phyloP scores from a whole-genome alignment of 92 coral and sea anemone species.

The Porites evermanni region DNA sequence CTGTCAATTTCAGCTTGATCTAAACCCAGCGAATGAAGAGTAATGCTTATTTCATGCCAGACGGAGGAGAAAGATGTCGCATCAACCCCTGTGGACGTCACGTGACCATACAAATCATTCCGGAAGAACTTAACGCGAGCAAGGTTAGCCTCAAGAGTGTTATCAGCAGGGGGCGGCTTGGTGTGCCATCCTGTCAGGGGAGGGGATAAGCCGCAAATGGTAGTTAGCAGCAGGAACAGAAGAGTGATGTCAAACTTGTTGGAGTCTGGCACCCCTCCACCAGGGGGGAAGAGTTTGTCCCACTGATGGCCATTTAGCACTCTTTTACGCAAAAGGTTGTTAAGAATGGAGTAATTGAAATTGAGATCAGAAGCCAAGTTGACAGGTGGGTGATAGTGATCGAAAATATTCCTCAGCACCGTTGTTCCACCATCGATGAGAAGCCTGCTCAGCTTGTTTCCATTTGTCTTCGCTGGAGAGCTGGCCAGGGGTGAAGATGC shows the following conservation, averaged over 20 bases:
- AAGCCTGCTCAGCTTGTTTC: slow-evolving; percentile 33
- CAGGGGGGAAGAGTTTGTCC: slow-evolving; percentile 63
- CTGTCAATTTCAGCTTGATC: slow-evolving; percentile 51
- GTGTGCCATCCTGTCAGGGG: slow-evolving; percentile 41
- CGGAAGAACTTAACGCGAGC: slow-evolving; percentile 62
- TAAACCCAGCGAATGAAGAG: slow-evolving; percentile 58
- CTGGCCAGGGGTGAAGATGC: slow-evolving; percentile 23
- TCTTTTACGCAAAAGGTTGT: slow-evolving; percentile 12
- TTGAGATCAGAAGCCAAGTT: background rate
- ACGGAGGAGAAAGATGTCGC: slow-evolving; percentile 19
- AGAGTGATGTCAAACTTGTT: slow-evolving; percentile 61
- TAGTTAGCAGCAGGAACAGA: slow-evolving; percentile 56
- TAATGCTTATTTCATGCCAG: slow-evolving; percentile 66
- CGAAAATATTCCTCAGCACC: slow-evolving; percentile 3
- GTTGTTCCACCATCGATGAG: slow-evolving; percentile 34
- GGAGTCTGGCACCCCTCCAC: slow-evolving; percentile 54
- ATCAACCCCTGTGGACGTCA: slow-evolving; percentile 21
- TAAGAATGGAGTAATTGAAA: background rate
- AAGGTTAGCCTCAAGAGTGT: slow-evolving; percentile 54
- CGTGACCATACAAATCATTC: slow-evolving; percentile 54
- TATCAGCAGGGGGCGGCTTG: slow-evolving; percentile 46
- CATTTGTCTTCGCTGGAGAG: slow-evolving; percentile 26
- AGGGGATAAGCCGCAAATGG: slow-evolving; percentile 55
- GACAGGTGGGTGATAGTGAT: slow-evolving; percentile 1
- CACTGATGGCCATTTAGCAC: slow-evolving; percentile 55